These are phyloP conservation scores for Porites divaricata DNA, from an alignment of 92 coral and sea anemone species.

Conservation along the genomic window DNA sequence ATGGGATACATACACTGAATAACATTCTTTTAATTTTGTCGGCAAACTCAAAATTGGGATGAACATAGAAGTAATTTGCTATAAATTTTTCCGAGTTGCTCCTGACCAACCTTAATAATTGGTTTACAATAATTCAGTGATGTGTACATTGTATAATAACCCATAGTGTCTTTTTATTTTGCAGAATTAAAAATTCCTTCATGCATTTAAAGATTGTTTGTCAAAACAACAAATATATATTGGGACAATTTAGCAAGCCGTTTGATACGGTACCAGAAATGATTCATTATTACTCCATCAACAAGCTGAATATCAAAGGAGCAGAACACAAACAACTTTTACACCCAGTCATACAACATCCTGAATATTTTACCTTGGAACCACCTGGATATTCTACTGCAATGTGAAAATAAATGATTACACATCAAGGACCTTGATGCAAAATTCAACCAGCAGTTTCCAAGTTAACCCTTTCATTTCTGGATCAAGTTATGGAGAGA, in stretches of 20 bases:
- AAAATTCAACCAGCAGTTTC: neutral
- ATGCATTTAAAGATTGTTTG: conserved; percentile 92
- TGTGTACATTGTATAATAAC: too few relatives aligned
- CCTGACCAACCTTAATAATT: too few relatives aligned
- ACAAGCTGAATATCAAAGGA: conserved; percentile 93
- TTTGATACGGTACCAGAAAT: conserved; percentile 92
- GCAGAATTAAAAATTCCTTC: conserved; percentile 89
- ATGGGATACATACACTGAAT: too few relatives aligned
- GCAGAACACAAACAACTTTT: conserved; percentile 93
- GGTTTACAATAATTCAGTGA: too few relatives aligned
- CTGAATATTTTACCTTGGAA: conserved; percentile 86
- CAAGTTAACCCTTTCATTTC: neutral
- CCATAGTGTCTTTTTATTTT: neutral
- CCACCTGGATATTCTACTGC: conserved; percentile 17
- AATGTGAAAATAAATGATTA: neutral
- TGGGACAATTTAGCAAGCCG: conserved; percentile 99
- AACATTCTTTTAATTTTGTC: too few relatives aligned
- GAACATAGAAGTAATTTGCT: too few relatives aligned
- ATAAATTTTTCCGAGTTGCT: too few relatives aligned
- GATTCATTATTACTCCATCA: conserved; percentile 84
- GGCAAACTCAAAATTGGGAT: too few relatives aligned
- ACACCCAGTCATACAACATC: conserved; percentile 74
- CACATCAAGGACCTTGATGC: neutral
- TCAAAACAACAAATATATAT: conserved; percentile 71
- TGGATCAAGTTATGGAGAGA: too few relatives aligned